phyloP scores from a whole-genome alignment of 2,888 invertebrate species.

The Drosophila histrio region DNA sequence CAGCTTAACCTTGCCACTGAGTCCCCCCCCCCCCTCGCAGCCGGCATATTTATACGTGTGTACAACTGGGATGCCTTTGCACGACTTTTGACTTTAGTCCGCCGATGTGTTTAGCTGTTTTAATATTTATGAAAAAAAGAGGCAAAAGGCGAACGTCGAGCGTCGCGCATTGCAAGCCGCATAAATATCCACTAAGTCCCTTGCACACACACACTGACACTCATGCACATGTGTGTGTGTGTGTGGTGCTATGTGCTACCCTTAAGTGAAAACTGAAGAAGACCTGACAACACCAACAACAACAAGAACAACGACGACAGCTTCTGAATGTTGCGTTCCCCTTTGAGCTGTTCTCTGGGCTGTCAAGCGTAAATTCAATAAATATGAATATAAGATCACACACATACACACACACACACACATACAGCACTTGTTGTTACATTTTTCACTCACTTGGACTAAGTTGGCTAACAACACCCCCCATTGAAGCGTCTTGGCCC shows the following conservation, averaged over 20 bases:
- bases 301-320: conserved; percentile 20
- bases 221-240: conserved; percentile 7
- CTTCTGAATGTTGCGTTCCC: conserved; percentile 29
- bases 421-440: conserved; percentile 70
- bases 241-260: conserved; percentile 56
- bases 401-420: conserved; percentile 20
- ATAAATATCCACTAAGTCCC: conserved; percentile 75
- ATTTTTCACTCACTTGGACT: conserved; percentile 78
- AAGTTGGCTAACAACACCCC: conserved; percentile 70
- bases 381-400: conserved; percentile 78
- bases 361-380: conserved; percentile 81
- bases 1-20: background rate
- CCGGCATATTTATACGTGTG: background rate
- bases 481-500: conserved; percentile 1
- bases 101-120: conserved; percentile 62
- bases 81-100: conserved; percentile 68
- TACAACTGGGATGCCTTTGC: conserved; percentile 26
- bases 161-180: conserved; percentile 68
- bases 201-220: conserved; percentile 27
- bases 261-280: conserved; percentile 67
- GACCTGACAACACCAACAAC: conserved; percentile 39
- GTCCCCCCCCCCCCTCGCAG: background rate
- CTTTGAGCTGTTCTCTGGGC: conserved; percentile 66
- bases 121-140: conserved; percentile 76
- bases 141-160: conserved; percentile 45